Conservation (phyloP, 2,113 vertebrate species). For the Dicaeum eximium region DNA sequence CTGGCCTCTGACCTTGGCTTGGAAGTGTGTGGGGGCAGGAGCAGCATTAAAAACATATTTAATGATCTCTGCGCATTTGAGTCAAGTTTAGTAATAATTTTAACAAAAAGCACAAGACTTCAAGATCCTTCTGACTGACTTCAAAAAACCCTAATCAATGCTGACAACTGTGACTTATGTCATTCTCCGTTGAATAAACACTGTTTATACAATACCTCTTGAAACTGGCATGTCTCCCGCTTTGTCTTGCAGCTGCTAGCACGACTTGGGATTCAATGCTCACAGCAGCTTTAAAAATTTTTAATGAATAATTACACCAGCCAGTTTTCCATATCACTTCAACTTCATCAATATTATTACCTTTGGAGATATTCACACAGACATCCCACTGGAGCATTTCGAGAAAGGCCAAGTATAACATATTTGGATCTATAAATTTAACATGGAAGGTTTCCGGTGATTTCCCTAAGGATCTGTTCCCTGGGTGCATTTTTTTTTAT, state of each 20-base stretch:
- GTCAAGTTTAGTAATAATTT: not conserved
- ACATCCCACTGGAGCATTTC: not conserved
- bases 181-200: not conserved
- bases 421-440: conserved; percentile 1
- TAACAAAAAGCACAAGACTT: not conserved
- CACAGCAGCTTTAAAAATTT: not conserved
- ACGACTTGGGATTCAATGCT: not conserved
- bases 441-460: not conserved
- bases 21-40: not conserved
- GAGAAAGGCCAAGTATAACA: conserved; percentile 5
- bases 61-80: not conserved
- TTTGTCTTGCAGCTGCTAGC: not conserved
- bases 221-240: not conserved
- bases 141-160: no score
- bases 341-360: not conserved
- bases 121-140: not conserved
- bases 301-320: conserved; percentile 13
- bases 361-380: not conserved
- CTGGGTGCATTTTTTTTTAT: not conserved
- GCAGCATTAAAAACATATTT: not conserved
- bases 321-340: conserved; percentile 6
- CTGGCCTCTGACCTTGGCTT: conserved; percentile 15
- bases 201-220: not conserved
- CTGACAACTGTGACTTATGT: not conserved
- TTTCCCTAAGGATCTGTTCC: not conserved